Evolutionary conservation across 2,888 invertebrate species (phyloP).

Genomic region (Papilio elwesi): DNA sequence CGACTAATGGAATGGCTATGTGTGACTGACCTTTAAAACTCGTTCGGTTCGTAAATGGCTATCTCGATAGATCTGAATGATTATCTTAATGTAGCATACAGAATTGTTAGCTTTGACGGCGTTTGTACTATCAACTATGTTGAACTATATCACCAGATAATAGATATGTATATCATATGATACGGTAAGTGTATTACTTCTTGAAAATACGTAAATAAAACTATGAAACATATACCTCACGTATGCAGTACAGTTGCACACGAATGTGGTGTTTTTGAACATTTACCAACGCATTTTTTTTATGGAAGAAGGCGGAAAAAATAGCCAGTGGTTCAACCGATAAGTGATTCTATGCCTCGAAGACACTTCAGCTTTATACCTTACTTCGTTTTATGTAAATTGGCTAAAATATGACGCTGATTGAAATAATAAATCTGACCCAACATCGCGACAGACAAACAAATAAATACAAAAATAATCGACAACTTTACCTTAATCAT

Average conservation of each 20-base stretch:
- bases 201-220: background rate
- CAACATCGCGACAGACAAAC: background rate
- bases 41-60: background rate
- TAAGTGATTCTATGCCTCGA: too few relatives aligned
- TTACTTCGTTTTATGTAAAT: background rate
- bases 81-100: background rate
- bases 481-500: conserved; percentile 44
- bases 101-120: background rate
- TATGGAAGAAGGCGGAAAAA: too few relatives aligned
- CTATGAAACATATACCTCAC: too few relatives aligned
- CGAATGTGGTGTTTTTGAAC: too few relatives aligned
- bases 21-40: too few relatives aligned
- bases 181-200: background rate
- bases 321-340: too few relatives aligned
- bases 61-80: background rate
- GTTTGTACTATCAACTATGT: background rate
- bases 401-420: background rate
- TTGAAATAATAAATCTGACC: background rate
- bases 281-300: background rate
- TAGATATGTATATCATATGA: background rate
- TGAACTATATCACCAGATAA: background rate
- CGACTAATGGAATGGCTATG: too few relatives aligned
- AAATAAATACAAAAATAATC: conserved; percentile 42
- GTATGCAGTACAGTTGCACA: too few relatives aligned
- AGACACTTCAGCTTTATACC: too few relatives aligned